phyloP scores from a whole-genome alignment of 2,888 invertebrate genomes.

The Balanococcus diminutus region DNA sequence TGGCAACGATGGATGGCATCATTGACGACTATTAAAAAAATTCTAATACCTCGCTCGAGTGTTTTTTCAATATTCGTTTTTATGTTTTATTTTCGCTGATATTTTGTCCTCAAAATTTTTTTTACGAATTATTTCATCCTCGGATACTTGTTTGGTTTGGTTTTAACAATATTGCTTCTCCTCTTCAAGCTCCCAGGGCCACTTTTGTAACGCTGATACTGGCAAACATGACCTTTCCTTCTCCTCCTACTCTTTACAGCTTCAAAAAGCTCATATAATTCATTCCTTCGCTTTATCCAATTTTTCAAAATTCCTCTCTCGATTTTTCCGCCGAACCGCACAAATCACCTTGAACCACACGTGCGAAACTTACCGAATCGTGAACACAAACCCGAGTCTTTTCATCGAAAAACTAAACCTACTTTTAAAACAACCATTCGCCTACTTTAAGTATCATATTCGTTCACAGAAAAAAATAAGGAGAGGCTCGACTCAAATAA shows the following conservation, averaged over 20 bases:
- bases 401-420: background rate
- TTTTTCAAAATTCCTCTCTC: background rate
- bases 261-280: no score
- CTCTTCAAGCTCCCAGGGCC: no score
- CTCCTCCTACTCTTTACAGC: no score
- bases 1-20: background rate
- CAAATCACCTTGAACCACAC: no score
- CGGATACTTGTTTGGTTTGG: no score
- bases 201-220: no score
- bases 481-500: background rate
- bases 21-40: background rate
- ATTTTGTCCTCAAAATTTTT: no score
- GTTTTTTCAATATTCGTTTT: background rate
- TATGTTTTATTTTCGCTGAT: background rate
- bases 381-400: background rate
- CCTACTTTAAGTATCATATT: background rate
- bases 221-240: no score
- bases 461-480: background rate
- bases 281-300: background rate
- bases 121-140: background rate
- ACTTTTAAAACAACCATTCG: background rate
- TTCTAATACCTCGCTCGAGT: background rate
- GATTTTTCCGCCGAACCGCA: background rate
- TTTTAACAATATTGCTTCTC: no score
- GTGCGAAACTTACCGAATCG: background rate